Conservation (phyloP, 2,113 vertebrate species). For the Rhabdornis inornatus region DNA sequence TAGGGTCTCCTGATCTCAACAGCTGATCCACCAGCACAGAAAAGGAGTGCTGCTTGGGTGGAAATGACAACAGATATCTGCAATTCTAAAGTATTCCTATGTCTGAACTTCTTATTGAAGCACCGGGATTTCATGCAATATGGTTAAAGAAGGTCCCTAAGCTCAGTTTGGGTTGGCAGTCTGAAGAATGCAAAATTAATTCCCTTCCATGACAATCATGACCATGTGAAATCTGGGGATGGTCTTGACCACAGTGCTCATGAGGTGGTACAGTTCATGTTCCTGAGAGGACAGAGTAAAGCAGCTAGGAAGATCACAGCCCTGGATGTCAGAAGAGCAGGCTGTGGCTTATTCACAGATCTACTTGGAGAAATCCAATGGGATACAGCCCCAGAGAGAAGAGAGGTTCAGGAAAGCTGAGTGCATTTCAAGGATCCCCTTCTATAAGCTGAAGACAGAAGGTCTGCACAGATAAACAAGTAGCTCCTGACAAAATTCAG, state of each 20-base stretch:
- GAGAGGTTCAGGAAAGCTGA: not conserved
- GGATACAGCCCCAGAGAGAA: not conserved
- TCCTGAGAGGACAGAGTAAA: not conserved
- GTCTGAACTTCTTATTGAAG: not conserved
- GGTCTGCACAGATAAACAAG: not conserved
- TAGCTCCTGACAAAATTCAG: not conserved
- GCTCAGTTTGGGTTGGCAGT: not conserved
- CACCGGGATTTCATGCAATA: not conserved
- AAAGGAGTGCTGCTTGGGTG: not conserved
- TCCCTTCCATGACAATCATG: not conserved
- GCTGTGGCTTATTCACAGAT: not conserved
- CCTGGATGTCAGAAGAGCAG: not conserved
- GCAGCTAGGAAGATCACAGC: not conserved
- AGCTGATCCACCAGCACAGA: not conserved
- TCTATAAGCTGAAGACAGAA: not conserved
- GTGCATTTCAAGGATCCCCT: not conserved
- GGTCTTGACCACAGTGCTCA: not conserved
- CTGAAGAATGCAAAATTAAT: not conserved
- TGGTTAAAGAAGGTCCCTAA: not conserved
- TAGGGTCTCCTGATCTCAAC: not conserved
- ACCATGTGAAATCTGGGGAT: not conserved
- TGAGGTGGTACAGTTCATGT: not conserved
- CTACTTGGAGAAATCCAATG: not conserved
- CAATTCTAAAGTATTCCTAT: not conserved
- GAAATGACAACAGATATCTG: not conserved